Percentiles rank a stretch among this genome's conserved stretches.
Conservation (phyloP, 2,888 invertebrate genomes). For the Leptodirus hochenwartii region DNA sequence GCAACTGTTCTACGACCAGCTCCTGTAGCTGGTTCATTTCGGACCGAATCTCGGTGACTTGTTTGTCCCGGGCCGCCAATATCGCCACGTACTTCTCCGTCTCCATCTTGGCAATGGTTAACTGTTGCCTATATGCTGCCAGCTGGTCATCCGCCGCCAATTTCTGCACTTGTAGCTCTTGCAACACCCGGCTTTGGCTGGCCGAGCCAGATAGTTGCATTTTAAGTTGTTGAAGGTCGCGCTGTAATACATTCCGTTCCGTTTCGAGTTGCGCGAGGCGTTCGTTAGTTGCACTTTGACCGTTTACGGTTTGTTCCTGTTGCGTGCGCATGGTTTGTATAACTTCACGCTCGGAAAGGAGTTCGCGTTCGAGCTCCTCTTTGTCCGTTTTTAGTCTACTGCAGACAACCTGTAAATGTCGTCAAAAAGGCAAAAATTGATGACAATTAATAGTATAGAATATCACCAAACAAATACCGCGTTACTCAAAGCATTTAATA, state of each 20-base stretch:
- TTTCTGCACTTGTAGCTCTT: conserved; percentile 21
- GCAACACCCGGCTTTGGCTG: conserved; percentile 12
- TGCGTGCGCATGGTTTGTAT: conserved; percentile 18
- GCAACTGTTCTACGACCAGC: conserved; percentile 23
- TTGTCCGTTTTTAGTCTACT: conserved; percentile 22
- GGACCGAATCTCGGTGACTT: conserved; percentile 23
- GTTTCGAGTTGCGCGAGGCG: conserved; percentile 11
- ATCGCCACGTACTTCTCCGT: conserved; percentile 25
- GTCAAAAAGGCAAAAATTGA: too few relatives aligned
- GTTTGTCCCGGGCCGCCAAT: conserved; percentile 23
- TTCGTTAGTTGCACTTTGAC: conserved; percentile 7
- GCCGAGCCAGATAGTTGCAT: conserved; percentile 15
- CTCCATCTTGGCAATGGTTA: conserved; percentile 22
- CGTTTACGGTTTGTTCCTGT: too few relatives aligned
- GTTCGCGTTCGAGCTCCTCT: conserved; percentile 19
- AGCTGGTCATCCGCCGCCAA: conserved; percentile 18
- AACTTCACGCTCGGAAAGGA: conserved; percentile 19
- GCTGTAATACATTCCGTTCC: conserved; percentile 14
- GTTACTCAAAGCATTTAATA: too few relatives aligned
- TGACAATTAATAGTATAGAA: too few relatives aligned
- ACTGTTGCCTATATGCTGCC: conserved; percentile 19
- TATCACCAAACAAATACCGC: too few relatives aligned
- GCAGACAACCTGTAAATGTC: too few relatives aligned
- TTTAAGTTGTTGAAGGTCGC: conserved; percentile 14
- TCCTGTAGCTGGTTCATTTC: conserved; percentile 26